These are phyloP conservation scores for Struthio camelus DNA, from an alignment of 2,113 vertebrate species.

Conservation along the genomic window DNA sequence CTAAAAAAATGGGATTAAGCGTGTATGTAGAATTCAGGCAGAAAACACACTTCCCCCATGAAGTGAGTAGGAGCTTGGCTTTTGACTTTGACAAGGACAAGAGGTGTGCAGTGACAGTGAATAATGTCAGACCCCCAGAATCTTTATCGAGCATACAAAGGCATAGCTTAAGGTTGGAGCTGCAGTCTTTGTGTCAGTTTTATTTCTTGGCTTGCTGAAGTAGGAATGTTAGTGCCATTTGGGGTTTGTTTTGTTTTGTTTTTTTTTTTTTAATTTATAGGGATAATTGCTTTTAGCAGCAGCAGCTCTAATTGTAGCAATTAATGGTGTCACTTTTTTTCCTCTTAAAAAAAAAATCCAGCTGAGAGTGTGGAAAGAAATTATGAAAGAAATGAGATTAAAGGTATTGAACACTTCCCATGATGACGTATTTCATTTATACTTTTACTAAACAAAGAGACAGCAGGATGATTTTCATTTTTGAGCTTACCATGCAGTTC, in stretches of 20 bases:
- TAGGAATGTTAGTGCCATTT: neutral
- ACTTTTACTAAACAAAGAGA: neutral
- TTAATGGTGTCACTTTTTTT: neutral
- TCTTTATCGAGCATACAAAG: neutral
- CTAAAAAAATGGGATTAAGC: neutral
- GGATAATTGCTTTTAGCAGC: constrained; percentile 20
- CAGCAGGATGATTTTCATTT: neutral
- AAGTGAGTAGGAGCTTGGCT: neutral
- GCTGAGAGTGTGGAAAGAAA: neutral
- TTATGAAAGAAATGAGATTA: neutral
- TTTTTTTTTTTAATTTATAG: neutral
- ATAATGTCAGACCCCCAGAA: neutral
- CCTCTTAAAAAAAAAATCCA: neutral
- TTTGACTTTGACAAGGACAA: neutral
- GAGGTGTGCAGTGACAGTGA: neutral
- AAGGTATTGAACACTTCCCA: neutral
- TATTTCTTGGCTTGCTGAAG: neutral
- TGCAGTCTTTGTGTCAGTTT: neutral
- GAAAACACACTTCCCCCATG: neutral
- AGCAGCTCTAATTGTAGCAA: constrained; percentile 16
- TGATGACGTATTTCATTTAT: neutral
- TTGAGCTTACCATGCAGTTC: neutral
- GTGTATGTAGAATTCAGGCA: neutral
- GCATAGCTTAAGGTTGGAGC: neutral
- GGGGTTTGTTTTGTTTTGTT: neutral